Percentiles rank a stretch among this genome's conserved stretches.
Conservation (phyloP, 2,888 invertebrate genomes). For the Noctua fimbriata region DNA sequence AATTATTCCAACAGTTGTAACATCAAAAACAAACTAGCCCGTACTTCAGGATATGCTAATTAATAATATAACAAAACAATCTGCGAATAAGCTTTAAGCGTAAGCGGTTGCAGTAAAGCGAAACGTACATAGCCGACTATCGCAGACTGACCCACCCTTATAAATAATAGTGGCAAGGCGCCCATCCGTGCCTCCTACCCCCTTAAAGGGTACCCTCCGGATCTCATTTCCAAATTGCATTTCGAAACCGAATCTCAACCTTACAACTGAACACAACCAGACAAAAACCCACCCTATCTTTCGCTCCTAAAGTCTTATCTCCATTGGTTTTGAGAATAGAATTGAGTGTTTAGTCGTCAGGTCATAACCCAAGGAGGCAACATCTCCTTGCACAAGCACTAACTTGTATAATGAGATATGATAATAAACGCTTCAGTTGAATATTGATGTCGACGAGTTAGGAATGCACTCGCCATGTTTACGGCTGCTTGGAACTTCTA, state of each 20-base stretch:
- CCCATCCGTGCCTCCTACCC: conserved; percentile 81
- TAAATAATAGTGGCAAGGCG: conserved; percentile 90
- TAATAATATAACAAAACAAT: conserved; percentile 85
- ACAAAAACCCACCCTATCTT: conserved; percentile 68
- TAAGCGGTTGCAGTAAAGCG: conserved; percentile 78
- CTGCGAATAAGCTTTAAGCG: conserved; percentile 80
- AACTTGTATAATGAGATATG: conserved; percentile 91
- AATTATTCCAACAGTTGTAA: conserved; percentile 65
- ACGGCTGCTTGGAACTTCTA: conserved; percentile 72
- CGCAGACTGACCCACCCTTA: conserved; percentile 89
- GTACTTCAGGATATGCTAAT: conserved; percentile 74
- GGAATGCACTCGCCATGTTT: conserved; percentile 86
- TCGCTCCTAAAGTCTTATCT: conserved; percentile 68
- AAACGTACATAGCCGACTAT: conserved; percentile 78
- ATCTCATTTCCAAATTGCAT: conserved; percentile 91
- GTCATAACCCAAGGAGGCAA: conserved; percentile 87
- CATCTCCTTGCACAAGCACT: conserved; percentile 85
- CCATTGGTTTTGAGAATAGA: conserved; percentile 68
- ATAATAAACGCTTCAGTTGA: conserved; percentile 89
- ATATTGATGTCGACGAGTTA: conserved; percentile 89
- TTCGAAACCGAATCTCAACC: conserved; percentile 88
- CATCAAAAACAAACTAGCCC: conserved; percentile 64
- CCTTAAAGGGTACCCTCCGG: conserved; percentile 87
- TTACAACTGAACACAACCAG: conserved; percentile 76
- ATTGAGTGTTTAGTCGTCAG: conserved; percentile 82